phyloP scores from a whole-genome alignment of 2,797 vertebrate species.

The Mycteria americana region DNA sequence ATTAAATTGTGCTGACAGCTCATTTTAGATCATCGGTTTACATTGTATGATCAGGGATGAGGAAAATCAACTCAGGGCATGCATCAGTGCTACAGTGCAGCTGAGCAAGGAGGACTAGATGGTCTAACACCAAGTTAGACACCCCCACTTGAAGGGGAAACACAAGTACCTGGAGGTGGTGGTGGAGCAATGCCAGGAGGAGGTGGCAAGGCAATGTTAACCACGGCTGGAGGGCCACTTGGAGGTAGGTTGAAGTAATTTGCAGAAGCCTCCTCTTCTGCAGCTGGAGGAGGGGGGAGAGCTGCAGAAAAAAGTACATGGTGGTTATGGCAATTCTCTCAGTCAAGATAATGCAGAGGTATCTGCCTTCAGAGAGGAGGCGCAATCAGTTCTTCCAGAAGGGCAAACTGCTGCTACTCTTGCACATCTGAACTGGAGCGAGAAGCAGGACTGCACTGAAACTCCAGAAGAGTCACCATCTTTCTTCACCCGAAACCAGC shows the following conservation, averaged over 20 bases:
- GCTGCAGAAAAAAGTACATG: slow-evolving; percentile 68
- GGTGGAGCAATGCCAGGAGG: slow-evolving; percentile 92
- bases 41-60: not conserved
- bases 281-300: slow-evolving; percentile 88
- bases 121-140: not conserved
- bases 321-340: not conserved
- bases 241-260: slow-evolving; percentile 98
- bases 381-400: not conserved
- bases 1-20: slow-evolving; percentile 46
- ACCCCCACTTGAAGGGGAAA: not conserved
- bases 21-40: not conserved
- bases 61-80: not conserved
- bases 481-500: not conserved
- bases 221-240: slow-evolving; percentile 86
- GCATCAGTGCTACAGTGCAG: not conserved
- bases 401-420: not conserved
- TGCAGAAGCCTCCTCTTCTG: slow-evolving; percentile 91
- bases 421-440: fast-evolving
- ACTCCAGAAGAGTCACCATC: too few relatives aligned
- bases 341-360: not conserved
- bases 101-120: not conserved
- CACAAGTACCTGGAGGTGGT: slow-evolving; percentile 87
- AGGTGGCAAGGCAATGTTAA: slow-evolving; percentile 92
- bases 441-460: not conserved
- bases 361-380: not conserved